Evolutionary conservation across 2,113 vertebrate genomes (phyloP).

Genomic region (Hyperopisus bebe): DNA sequence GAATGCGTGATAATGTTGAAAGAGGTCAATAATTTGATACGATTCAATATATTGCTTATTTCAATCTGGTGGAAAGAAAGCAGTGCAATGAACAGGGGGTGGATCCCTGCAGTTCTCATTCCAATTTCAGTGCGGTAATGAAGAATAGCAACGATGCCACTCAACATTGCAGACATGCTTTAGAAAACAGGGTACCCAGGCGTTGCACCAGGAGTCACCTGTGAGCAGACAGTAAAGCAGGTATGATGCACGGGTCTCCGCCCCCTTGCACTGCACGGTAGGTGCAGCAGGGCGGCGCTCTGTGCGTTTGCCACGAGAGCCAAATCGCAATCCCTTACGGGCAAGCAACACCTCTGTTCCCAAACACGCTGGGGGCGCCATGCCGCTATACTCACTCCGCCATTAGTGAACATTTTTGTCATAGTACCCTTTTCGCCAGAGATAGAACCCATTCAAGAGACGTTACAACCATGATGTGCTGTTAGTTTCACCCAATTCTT

Average conservation of each 20-base stretch:
- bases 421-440: constrained; percentile 31
- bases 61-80: background rate
- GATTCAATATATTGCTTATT: background rate
- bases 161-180: background rate
- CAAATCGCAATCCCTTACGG: background rate
- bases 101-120: background rate
- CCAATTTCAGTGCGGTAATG: background rate
- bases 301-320: background rate
- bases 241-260: background rate
- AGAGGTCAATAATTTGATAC: background rate
- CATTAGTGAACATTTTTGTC: constrained; percentile 29
- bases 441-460: background rate
- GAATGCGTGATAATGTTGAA: background rate
- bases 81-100: background rate
- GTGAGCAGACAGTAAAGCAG: background rate
- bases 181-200: background rate
- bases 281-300: background rate
- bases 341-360: background rate
- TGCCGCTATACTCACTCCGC: constrained; percentile 1
- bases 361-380: background rate
- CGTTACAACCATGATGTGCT: constrained; percentile 1
- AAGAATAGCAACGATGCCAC: background rate
- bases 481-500: constrained; percentile 9
- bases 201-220: background rate
- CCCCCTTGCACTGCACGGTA: background rate